These are phyloP conservation scores for Schizotus pectinicornis DNA, from an alignment of 2,888 invertebrate species.

Conservation along the genomic window DNA sequence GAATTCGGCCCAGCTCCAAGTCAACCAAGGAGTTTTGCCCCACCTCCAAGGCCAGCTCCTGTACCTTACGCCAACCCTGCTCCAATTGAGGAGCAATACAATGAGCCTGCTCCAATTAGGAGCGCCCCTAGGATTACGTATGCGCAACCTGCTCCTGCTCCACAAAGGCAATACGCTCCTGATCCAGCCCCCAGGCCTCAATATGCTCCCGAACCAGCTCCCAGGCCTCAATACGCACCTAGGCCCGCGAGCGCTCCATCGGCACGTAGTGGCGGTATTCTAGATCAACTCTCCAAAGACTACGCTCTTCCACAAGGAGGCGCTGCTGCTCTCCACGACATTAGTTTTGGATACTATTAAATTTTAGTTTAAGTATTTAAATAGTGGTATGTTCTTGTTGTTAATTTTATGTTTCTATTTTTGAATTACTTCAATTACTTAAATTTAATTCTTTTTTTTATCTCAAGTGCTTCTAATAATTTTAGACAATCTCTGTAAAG, in stretches of 20 bases:
- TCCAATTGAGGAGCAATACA: conserved; percentile 46
- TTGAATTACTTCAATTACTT: background rate
- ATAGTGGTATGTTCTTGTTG: background rate
- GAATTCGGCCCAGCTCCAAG: conserved; percentile 44
- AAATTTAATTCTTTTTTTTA: background rate
- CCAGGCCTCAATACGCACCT: conserved; percentile 40
- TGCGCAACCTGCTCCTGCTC: conserved; percentile 44
- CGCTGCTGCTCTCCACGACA: conserved; percentile 77
- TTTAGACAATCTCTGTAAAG: background rate
- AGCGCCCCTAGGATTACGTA: conserved; percentile 45
- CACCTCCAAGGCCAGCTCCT: conserved; percentile 46
- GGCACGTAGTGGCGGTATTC: conserved; percentile 62
- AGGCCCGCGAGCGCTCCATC: conserved; percentile 37
- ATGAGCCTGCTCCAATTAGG: conserved; percentile 46
- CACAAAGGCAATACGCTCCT: conserved; percentile 22
- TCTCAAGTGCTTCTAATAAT: background rate
- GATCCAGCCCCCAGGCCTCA: conserved; percentile 27
- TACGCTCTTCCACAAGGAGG: conserved; percentile 77
- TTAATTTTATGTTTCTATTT: background rate
- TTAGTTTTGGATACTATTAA: conserved; percentile 83
- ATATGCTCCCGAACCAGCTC: conserved; percentile 40
- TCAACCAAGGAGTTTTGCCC: conserved; percentile 44
- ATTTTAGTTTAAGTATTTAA: background rate
- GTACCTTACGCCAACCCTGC: conserved; percentile 29
- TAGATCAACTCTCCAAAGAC: conserved; percentile 82